Percentiles rank a stretch among this genome's conserved stretches.
Evolutionary conservation across 2,888 invertebrate species (phyloP).

Genomic region (Drosophila imparisetae): DNA sequence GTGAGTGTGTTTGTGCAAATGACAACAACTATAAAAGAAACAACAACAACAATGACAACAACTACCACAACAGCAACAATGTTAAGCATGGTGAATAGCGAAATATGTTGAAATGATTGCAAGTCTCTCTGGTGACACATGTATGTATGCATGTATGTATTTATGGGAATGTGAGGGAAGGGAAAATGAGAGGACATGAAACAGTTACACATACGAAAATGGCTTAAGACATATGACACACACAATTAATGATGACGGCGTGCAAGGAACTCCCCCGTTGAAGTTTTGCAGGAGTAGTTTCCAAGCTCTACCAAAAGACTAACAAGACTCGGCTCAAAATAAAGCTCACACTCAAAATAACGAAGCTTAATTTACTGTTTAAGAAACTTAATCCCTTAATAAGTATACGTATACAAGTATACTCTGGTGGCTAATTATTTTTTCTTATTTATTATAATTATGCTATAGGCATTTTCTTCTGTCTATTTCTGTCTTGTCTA

Average conservation of each 20-base stretch:
- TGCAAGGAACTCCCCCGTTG: neutral
- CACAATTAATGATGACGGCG: neutral
- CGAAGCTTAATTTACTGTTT: neutral
- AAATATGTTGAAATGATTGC: neutral
- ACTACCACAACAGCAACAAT: constrained; percentile 22
- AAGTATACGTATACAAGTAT: neutral
- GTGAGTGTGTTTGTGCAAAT: neutral
- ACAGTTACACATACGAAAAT: neutral
- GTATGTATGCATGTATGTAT: constrained; percentile 1
- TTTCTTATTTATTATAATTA: neutral
- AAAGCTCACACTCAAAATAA: too few species aligned
- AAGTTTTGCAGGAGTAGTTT: too few species aligned
- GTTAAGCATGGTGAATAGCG: constrained; percentile 11
- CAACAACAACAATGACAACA: constrained; percentile 24
- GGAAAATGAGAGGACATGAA: neutral
- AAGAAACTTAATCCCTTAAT: neutral
- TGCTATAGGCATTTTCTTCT: neutral
- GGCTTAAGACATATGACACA: neutral
- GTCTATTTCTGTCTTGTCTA: too few species aligned
- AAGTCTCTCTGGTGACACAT: neutral
- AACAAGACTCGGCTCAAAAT: neutral
- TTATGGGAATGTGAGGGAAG: neutral
- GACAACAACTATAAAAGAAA: neutral
- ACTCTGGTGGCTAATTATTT: neutral
- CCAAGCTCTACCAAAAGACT: constrained; percentile 1